Evolutionary conservation across 2,888 invertebrate genomes (phyloP).

Genomic region (Listrodromus nycthemerus): DNA sequence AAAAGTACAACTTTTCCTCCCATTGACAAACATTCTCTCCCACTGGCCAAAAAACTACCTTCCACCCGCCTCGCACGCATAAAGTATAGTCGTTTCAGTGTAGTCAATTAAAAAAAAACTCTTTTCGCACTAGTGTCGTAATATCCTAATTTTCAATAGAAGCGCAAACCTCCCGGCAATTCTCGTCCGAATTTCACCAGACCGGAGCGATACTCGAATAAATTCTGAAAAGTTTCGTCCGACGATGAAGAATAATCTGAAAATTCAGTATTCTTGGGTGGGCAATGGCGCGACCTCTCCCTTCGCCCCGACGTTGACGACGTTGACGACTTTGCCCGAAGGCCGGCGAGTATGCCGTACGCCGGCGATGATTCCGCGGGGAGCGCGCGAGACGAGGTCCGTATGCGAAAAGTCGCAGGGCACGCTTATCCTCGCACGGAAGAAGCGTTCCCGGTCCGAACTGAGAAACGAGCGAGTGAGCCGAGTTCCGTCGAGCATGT

Average conservation of each 20-base stretch:
- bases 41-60: no score
- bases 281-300: background rate
- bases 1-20: no score
- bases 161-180: background rate
- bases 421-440: constrained; percentile 37
- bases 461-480: constrained; percentile 55
- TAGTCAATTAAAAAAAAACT: no score
- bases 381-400: background rate
- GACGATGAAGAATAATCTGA: no score
- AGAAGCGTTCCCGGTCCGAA: constrained; percentile 30
- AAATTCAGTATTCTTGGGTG: background rate
- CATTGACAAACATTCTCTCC: no score
- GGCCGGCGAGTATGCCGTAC: background rate
- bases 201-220: background rate
- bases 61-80: no score
- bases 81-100: no score
- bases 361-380: background rate
- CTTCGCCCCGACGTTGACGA: no score
- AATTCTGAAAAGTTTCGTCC: background rate
- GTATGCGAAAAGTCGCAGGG: constrained; percentile 29
- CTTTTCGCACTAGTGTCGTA: no score
- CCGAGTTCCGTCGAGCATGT: constrained; percentile 75
- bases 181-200: background rate
- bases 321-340: constrained; percentile 7
- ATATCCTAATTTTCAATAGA: background rate